phyloP scores from a whole-genome alignment of 2,797 vertebrate genomes.

The Diceros bicornis region DNA sequence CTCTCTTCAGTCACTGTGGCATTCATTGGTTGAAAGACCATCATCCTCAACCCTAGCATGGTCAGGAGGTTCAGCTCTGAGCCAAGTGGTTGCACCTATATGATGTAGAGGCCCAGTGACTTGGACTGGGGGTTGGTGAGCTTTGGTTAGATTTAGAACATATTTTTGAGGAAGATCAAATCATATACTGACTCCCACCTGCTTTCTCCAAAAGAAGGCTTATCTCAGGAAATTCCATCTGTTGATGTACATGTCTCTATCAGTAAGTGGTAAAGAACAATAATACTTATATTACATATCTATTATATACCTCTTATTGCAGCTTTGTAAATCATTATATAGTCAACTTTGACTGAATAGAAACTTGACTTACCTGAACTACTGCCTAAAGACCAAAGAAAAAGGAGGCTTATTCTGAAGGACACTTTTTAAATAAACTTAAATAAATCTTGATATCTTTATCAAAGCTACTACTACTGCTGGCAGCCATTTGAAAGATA shows the following conservation, averaged over 20 bases:
- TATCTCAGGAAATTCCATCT: not conserved
- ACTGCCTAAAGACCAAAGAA: not conserved
- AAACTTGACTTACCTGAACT: not conserved
- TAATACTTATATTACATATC: not conserved
- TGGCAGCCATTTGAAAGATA: not conserved
- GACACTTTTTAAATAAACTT: not conserved
- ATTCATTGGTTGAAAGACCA: not conserved
- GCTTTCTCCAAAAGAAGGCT: not conserved
- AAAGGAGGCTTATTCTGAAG: not conserved
- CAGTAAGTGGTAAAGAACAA: conserved; percentile 24
- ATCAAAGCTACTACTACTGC: not conserved
- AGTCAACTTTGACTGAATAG: not conserved
- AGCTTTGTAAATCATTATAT: not conserved
- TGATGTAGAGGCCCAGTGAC: not conserved
- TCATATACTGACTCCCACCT: not conserved
- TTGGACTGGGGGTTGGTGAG: not conserved
- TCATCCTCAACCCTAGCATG: no score
- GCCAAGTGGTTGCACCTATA: not conserved
- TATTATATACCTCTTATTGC: not conserved
- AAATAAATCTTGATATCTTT: not conserved
- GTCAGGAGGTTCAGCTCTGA: not conserved
- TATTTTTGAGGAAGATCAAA: not conserved
- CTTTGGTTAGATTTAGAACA: not conserved
- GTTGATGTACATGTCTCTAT: not conserved
- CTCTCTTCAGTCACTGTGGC: not conserved